Base-by-base conservation (phyloP, 2,888 invertebrate species). In the Ligdia adustata region DNA sequence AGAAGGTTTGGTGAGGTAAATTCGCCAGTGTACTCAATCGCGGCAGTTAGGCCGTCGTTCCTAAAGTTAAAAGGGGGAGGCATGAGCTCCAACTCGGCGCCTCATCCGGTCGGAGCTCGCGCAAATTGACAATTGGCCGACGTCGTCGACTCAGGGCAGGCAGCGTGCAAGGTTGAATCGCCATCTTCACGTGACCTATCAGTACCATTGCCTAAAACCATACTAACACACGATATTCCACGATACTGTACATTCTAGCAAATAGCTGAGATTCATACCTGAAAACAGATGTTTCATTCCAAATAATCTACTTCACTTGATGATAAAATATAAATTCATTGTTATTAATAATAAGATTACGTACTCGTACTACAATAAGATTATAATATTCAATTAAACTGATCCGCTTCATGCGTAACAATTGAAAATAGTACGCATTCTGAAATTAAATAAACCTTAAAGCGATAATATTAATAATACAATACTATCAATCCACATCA, bases 61-160 rank as follows among this genome's bases (percentile, higher is more conserved):
- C 72, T 74, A 72, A 82, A 83, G 74, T 82, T 72, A 72, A 75
- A 79, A 79, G 82, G 86, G 82, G 88, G 85, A 80, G 84, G 79
- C 68, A 76, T 69, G 75, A 73, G 72, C 70, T 64, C 66, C 74
- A 67, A 66, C 75, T 68, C 80, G 77, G 75, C 78, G 82, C 82
- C 82, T 80, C 87, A 86, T 88, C 88, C 88, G 88, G 87, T 81
- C 77, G 68, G 55, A 73, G 69, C 72, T 74, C 74, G 75, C 79
- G 75, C 83, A 83, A 88, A 88, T 89, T 87, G 86, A 74, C 82
- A 85, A 86, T 85, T 87, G 84, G 73, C 67, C 71, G 32, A 16
- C 48, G 72, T 68, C 73, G 77, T 65, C 72, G 70, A 69, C 72
- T 77, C 78, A 81, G 80, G 79, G 79, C 80, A 79, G 80, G 64